Conservation (phyloP, 2,888 invertebrate genomes). For the Dryococelus australis region DNA sequence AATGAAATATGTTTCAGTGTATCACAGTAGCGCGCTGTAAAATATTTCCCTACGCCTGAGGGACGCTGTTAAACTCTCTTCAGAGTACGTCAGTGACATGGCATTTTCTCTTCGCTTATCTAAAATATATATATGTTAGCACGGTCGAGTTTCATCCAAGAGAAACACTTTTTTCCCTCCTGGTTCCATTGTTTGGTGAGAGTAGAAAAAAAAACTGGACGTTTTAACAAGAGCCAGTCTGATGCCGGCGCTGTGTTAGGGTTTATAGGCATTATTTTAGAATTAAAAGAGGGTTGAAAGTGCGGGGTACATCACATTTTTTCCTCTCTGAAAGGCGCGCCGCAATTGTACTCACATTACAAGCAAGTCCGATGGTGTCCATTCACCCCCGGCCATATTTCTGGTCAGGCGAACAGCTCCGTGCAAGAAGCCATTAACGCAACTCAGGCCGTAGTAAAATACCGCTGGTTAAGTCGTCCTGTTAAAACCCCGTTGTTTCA, state of each 20-base stretch:
- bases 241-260: not conserved
- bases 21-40: not conserved
- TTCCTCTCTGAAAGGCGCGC: conserved; percentile 7
- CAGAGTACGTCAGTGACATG: not conserved
- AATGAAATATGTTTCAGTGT: not conserved
- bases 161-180: not conserved
- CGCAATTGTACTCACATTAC: conserved; percentile 6
- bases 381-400: not conserved
- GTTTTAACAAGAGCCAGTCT: not conserved
- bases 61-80: conserved; percentile 2
- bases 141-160: not conserved
- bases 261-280: conserved; percentile 10
- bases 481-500: too few relatives aligned
- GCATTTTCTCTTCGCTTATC: conserved; percentile 16
- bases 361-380: not conserved
- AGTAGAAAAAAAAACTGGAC: not conserved
- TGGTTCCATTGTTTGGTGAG: not conserved
- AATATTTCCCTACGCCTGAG: not conserved
- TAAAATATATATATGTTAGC: conserved; percentile 16
- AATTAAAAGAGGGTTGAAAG: not conserved
- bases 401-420: not conserved
- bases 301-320: not conserved
- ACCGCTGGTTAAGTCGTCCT: too few relatives aligned
- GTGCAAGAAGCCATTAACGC: not conserved
- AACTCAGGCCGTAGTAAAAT: not conserved